Conservation (phyloP, 2,113 vertebrate genomes). For the Chiloscyllium plagiosum region DNA sequence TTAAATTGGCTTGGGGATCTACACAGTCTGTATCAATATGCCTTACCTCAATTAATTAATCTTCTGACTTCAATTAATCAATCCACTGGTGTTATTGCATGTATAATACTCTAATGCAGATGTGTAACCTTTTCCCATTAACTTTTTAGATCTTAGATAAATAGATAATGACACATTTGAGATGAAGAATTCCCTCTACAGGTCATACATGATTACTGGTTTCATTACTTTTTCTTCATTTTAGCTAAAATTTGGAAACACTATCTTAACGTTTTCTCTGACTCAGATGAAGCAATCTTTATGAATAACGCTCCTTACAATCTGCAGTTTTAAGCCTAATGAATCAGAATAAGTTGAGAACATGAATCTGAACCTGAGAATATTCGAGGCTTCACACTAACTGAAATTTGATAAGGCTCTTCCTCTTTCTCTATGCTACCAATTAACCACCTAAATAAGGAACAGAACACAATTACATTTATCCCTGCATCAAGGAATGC, state of each 20-base stretch:
- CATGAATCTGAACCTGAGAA: background rate
- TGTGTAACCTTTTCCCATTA: background rate
- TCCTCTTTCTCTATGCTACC: background rate
- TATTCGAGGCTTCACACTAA: background rate
- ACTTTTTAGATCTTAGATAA: background rate
- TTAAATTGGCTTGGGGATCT: background rate
- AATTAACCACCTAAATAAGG: background rate
- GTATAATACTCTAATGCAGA: background rate
- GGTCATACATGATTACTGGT: background rate
- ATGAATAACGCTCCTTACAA: background rate
- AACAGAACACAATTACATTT: background rate
- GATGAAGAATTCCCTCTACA: background rate
- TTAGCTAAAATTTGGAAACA: background rate
- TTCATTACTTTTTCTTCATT: background rate
- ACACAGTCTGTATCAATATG: background rate
- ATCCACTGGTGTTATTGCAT: background rate
- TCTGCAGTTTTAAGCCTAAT: background rate
- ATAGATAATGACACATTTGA: slow-evolving; percentile 8
- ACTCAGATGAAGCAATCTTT: background rate
- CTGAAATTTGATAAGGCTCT: background rate
- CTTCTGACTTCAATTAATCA: background rate
- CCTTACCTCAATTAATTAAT: background rate
- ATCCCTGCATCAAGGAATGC: background rate
- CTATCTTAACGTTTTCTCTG: background rate
- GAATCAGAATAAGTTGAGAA: background rate